Evolutionary conservation across 2,888 invertebrate genomes (phyloP), one percentile per base, ranked within the genome.

Genomic region (Lepidocyrtinus sp.): DNA sequence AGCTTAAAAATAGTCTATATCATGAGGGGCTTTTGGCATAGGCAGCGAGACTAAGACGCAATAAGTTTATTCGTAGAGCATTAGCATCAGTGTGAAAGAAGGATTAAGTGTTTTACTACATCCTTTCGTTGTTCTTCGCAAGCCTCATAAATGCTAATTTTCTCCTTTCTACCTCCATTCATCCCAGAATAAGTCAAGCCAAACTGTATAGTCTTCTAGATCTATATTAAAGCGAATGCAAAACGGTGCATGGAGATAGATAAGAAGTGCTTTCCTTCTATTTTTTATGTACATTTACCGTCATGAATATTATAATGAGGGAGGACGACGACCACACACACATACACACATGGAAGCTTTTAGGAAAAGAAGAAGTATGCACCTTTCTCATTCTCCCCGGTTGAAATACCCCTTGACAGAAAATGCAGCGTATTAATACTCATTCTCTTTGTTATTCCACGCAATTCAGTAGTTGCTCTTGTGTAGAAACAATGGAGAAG

Each of bases 131-230:
- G 65, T 65, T 74, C 74, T 75, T 59, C 61, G 55, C 59, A 24
- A 75, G 71, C 71, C 64, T 71, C 76, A 71, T 76, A 76, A 76
- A 76, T 76, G 76, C 76, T 76, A 76, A 76, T 76, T 76, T 71
- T 76, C 76, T 71, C 70, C 76, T 76, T 71, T 71, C 76, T 75
- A 76, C 76, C 76, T 76, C 70, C 65, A 76, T 69, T 75, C 68
- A 75, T 75, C 62, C 50, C 63, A 46, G 62, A 27, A n/a, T 75
- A 68, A 75, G 75, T 75, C 75, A 75, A n/a, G n/a, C n/a, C n/a
- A n/a, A n/a, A n/a, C n/a, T n/a, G n/a, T n/a, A n/a, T n/a, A n/a
- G n/a, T n/a, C n/a, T n/a, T n/a, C n/a, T n/a, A n/a, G n/a, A n/a
- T n/a, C n/a, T n/a, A n/a, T n/a, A n/a, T n/a, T n/a, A n/a, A n/a